These are phyloP conservation scores for Suncus etruscus DNA, from an alignment of 2,113 vertebrate species.

Conservation along the genomic window DNA sequence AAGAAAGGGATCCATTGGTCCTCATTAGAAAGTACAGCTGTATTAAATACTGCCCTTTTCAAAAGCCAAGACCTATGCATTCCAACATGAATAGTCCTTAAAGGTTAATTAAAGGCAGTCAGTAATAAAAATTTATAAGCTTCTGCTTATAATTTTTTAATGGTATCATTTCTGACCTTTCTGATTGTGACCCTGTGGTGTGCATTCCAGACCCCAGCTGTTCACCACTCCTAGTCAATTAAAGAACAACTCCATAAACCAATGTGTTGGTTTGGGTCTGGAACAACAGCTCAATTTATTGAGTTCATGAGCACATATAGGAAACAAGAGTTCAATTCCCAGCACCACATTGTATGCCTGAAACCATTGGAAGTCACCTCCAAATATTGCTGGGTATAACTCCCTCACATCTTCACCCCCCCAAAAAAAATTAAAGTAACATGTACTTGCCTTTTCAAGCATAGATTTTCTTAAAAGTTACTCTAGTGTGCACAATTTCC, in stretches of 20 bases:
- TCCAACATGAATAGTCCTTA: conserved; percentile 84
- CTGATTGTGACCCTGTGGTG: conserved; percentile 59
- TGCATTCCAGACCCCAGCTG: conserved; percentile 71
- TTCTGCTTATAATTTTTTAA: conserved; percentile 88
- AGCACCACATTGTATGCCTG: too few relatives aligned
- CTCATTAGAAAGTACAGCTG: conserved; percentile 81
- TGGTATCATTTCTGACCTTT: conserved; percentile 83
- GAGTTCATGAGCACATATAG: too few relatives aligned
- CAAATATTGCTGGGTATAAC: too few relatives aligned
- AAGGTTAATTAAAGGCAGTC: conserved; percentile 89
- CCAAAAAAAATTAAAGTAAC: too few relatives aligned
- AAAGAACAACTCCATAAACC: conserved; percentile 52
- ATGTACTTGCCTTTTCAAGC: conserved; percentile 36
- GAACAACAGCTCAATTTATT: too few relatives aligned
- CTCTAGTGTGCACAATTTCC: not conserved
- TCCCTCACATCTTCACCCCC: too few relatives aligned
- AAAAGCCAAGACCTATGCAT: conserved; percentile 81
- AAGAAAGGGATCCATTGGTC: conserved; percentile 78
- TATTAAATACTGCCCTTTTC: conserved; percentile 79
- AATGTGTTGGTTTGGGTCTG: not conserved
- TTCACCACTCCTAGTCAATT: conserved; percentile 35
- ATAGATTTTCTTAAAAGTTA: not conserved
- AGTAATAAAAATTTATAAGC: conserved; percentile 87
- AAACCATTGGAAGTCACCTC: too few relatives aligned
- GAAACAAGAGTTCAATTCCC: too few relatives aligned